A percentile compares a stretch with the other conserved stretches of the same genome.
Evolutionary conservation across 2,888 invertebrate genomes (phyloP).

Genomic region (Lagria hirta): DNA sequence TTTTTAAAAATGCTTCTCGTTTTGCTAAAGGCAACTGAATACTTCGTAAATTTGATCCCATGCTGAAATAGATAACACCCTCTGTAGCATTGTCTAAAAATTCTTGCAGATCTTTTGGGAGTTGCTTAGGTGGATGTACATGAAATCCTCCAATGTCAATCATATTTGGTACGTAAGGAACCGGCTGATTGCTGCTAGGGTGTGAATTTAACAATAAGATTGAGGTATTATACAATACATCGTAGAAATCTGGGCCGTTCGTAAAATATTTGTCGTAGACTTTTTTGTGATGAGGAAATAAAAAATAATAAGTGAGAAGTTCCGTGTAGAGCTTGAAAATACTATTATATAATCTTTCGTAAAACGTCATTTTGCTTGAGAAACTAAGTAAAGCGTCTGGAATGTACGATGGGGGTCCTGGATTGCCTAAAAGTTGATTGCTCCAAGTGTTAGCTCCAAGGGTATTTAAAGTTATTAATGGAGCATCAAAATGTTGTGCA

Average conservation of each 20-base stretch:
- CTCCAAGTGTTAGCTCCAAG: constrained; percentile 54
- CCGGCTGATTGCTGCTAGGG: constrained; percentile 55
- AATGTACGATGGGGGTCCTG: constrained; percentile 56
- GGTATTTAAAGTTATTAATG: constrained; percentile 51
- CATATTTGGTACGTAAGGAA: constrained; percentile 58
- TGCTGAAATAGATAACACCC: constrained; percentile 51
- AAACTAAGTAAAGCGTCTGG: constrained; percentile 47
- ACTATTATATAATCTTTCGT: constrained; percentile 58
- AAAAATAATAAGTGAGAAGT: constrained; percentile 32
- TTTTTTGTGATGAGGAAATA: constrained; percentile 34
- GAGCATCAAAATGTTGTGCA: constrained; percentile 48
- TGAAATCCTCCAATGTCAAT: constrained; percentile 62
- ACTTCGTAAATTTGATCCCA: constrained; percentile 52
- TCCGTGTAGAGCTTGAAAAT: constrained; percentile 44
- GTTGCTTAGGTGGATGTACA: constrained; percentile 28
- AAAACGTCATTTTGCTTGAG: constrained; percentile 56
- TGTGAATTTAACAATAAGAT: constrained; percentile 51
- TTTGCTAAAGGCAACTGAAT: constrained; percentile 41
- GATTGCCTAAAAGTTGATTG: constrained; percentile 56
- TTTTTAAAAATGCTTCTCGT: constrained; percentile 42
- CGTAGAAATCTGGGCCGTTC: constrained; percentile 35
- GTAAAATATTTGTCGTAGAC: constrained; percentile 42
- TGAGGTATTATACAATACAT: constrained; percentile 38
- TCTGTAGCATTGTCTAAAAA: constrained; percentile 48
- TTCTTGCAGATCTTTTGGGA: constrained; percentile 44